Evolutionary conservation across 2,113 vertebrate species (phyloP).

Genomic region (Ptyas mucosa): DNA sequence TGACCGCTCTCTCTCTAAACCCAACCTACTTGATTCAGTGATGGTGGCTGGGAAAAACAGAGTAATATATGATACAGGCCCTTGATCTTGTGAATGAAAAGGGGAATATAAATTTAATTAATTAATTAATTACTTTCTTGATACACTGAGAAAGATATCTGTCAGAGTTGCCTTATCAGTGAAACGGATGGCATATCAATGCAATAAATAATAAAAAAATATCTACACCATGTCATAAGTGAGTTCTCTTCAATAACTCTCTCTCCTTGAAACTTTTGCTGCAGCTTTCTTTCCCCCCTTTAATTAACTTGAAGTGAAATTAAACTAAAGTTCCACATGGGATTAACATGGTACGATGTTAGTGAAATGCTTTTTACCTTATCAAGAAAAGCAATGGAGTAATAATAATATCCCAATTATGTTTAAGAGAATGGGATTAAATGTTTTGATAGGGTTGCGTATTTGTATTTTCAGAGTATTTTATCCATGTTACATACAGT

Average conservation of each 20-base stretch:
- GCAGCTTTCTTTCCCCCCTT: neutral
- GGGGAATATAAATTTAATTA: neutral
- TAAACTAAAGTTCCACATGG: neutral
- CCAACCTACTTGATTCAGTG: neutral
- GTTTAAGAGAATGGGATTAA: neutral
- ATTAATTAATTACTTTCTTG: neutral
- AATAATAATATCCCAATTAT: neutral
- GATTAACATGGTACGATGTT: neutral
- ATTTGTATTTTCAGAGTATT: neutral
- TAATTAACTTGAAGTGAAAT: neutral
- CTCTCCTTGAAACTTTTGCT: neutral
- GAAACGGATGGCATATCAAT: neutral
- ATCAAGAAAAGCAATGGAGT: neutral
- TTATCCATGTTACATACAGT: neutral
- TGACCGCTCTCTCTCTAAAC: neutral
- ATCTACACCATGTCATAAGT: neutral
- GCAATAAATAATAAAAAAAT: neutral
- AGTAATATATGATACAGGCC: neutral
- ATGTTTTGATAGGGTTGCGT: neutral
- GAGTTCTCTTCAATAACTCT: neutral
- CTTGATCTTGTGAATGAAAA: neutral
- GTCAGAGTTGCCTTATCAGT: neutral
- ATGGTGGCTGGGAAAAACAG: neutral
- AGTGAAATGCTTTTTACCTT: neutral
- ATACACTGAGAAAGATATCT: neutral